Evolutionary conservation across 2,888 invertebrate species (phyloP).

Genomic region (Parthenolecanium corni): DNA sequence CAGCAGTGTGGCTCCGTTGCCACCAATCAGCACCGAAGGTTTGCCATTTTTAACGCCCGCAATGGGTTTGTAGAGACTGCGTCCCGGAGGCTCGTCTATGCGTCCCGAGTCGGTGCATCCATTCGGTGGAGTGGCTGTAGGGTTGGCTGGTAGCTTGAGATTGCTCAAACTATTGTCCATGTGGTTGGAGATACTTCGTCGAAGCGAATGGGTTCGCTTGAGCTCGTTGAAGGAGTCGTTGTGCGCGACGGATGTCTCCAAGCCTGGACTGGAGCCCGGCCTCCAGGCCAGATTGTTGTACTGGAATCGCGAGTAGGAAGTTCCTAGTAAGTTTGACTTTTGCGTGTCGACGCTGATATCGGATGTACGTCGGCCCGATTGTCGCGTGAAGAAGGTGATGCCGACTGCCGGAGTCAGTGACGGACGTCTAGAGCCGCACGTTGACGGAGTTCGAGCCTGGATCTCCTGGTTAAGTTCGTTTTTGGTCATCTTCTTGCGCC

Average conservation of each 20-base stretch:
- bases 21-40: background rate
- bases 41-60: background rate
- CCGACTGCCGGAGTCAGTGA: constrained; percentile 49
- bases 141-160: background rate
- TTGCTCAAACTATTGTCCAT: constrained; percentile 4
- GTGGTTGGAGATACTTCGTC: background rate
- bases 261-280: constrained; percentile 40
- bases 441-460: constrained; percentile 66
- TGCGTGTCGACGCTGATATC: constrained; percentile 34
- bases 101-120: background rate
- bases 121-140: background rate
- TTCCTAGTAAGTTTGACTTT: constrained; percentile 21
- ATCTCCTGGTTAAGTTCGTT: constrained; percentile 65
- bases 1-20: constrained; percentile 31
- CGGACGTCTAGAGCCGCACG: constrained; percentile 60
- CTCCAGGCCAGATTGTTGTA: constrained; percentile 42
- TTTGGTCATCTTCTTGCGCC: constrained; percentile 64
- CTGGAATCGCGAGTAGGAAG: constrained; percentile 27
- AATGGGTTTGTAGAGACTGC: too few species aligned
- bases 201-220: constrained; percentile 18
- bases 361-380: constrained; percentile 34
- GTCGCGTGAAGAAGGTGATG: constrained; percentile 18
- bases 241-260: constrained; percentile 36
- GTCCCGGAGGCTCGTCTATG: too few species aligned
- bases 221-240: constrained; percentile 18